A percentile compares a stretch with the other conserved stretches of the same genome.
Conservation (phyloP, 2,888 invertebrate genomes). For the Pheosia tremula region DNA sequence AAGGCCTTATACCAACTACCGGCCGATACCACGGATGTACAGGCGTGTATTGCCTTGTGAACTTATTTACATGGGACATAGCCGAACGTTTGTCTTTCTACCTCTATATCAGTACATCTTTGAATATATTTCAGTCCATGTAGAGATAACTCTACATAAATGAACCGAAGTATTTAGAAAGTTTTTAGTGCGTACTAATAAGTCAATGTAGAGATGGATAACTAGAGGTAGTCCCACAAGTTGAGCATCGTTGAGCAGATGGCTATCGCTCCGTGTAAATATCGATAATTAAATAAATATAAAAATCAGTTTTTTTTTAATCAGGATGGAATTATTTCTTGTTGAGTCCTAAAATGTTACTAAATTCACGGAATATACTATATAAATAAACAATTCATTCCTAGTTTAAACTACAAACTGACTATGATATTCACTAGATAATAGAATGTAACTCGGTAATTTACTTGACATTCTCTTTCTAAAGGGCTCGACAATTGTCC, state of each 20-base stretch:
- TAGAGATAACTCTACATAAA: neutral
- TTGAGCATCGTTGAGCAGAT: no score
- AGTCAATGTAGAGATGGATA: no score
- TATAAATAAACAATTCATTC: no score
- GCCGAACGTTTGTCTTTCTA: conserved; percentile 15
- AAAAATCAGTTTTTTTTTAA: no score
- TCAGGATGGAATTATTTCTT: no score
- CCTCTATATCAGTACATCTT: neutral
- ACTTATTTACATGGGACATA: conserved; percentile 42
- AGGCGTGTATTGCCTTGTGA: conserved; percentile 38
- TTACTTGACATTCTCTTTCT: conserved; percentile 66
- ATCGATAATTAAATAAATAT: no score
- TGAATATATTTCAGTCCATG: neutral
- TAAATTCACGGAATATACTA: no score
- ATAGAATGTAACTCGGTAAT: conserved; percentile 55
- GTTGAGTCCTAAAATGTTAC: no score
- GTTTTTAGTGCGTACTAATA: no score
- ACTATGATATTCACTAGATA: conserved; percentile 48
- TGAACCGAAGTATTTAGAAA: no score
- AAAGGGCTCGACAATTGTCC: conserved; percentile 65
- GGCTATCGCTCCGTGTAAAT: no score
- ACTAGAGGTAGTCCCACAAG: no score
- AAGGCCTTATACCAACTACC: conserved; percentile 44
- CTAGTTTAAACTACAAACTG: neutral
- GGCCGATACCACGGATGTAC: conserved; percentile 33